A percentile compares a stretch with the other conserved stretches of the same genome.
Evolutionary conservation across 2,113 vertebrate species (phyloP).

Genomic region (Terrapene triunguis): DNA sequence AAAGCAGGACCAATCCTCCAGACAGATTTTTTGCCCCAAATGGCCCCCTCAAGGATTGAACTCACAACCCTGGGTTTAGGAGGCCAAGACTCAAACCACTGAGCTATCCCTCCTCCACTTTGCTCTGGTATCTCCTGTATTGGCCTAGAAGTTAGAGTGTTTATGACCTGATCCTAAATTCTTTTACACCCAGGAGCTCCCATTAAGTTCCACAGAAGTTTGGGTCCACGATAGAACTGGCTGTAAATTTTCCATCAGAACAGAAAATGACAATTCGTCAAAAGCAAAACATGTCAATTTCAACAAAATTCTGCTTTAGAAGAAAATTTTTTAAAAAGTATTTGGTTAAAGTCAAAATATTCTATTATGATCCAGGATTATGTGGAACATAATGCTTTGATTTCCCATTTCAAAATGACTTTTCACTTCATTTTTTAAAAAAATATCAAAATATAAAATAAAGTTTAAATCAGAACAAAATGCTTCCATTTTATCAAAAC

Average conservation of each 20-base stretch:
- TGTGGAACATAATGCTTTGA: background rate
- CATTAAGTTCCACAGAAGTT: background rate
- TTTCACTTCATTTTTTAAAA: background rate
- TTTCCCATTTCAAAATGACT: background rate
- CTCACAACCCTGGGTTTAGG: too few relatives aligned
- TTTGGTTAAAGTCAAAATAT: background rate
- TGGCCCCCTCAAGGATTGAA: too few relatives aligned
- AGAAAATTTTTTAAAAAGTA: background rate
- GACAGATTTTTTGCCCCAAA: too few relatives aligned
- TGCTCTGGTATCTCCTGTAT: background rate
- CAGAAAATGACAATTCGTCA: background rate
- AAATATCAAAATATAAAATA: background rate
- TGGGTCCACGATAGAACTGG: background rate
- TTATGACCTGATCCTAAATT: background rate
- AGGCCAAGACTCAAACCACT: too few relatives aligned
- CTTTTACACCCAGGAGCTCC: background rate
- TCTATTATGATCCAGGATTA: background rate
- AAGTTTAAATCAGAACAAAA: background rate
- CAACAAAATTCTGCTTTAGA: background rate
- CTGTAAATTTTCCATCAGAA: background rate
- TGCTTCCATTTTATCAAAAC: background rate
- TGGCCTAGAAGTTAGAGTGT: fast-evolving
- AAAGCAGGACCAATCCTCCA: too few relatives aligned
- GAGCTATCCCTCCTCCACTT: background rate
- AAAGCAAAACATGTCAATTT: background rate